Evolutionary conservation across 2,797 vertebrate species (phyloP), one percentile per base, ranked within the genome.

Genomic region (Neomorphus geoffroyi): DNA sequence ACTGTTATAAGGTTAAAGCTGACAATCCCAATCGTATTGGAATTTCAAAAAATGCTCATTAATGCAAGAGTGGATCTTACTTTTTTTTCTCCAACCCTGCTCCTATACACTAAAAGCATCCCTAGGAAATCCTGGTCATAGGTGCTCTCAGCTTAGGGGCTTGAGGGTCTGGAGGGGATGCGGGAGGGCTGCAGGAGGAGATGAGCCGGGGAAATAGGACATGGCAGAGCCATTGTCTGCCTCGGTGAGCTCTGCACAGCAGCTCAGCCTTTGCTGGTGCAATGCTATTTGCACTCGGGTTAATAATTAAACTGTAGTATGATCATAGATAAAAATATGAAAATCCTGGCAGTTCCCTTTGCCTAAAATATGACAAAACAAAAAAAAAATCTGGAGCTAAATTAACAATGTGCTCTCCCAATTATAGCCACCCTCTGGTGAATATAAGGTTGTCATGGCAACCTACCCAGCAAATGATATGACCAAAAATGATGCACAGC

Each of bases 391-490:
- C 46, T 39, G 65, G 73, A 85, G 93, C 95, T 93, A 96, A 97
- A 96, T 96, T 90, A 96, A 96, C 91, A 27, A 58, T 43, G 91
- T 73, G 94, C 95, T 95, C 88, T 85, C 89, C 81, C 95, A 93
- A 88, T 96, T 95, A 95, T 46, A 95, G 92, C 84, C 94, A 93
- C 87, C 41, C 95, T 96, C 91, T 14, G 9, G 92, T 96, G 95
- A 96, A 88, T 91, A 73, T 39, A 39, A 91, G 81, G 97, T 98
- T 97, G 96, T 84, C 96, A 96, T 95, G 95, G 94, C 90, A 97
- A 97, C 97, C 53, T 96, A 92, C 81, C 95, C 95, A 35, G 87
- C 93, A 86, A 97, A 95, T 8, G 84, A 96, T 92, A 89, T 11
- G 71, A 79, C 86, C 96, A 89, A 90, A 96, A 95, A 94, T 94